A percentile compares a stretch with the other conserved stretches of the same genome.
Conservation (phyloP, 2,113 vertebrate genomes). For the Panthera tigris region DNA sequence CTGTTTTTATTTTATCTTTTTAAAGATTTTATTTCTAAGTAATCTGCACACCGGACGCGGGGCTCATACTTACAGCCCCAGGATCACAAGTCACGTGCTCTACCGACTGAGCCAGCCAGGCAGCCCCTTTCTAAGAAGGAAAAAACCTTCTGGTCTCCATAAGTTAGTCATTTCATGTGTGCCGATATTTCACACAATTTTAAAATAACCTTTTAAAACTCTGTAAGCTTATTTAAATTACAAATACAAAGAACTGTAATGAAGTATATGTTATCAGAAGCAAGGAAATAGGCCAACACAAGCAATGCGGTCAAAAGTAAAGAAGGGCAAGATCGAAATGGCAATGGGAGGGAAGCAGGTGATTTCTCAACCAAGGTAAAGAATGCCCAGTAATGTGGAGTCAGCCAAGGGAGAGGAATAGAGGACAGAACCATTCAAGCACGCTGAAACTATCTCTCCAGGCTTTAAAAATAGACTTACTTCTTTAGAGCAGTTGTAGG, state of each 20-base stretch:
- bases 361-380: not conserved
- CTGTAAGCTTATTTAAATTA: not conserved
- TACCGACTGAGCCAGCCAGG: not conserved
- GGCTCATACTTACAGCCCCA: not conserved
- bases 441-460: not conserved
- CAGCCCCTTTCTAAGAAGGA: not conserved
- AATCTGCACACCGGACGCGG: not conserved
- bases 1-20: not conserved
- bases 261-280: not conserved
- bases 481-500: not conserved
- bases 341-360: not conserved
- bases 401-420: not conserved
- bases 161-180: conserved; percentile 20
- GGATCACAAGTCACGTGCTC: not conserved
- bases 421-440: not conserved
- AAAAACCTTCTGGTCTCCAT: not conserved
- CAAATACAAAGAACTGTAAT: not conserved
- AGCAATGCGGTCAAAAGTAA: not conserved
- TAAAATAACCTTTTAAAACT: not conserved
- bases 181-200: conserved; percentile 11
- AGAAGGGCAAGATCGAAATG: not conserved
- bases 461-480: not conserved
- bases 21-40: not conserved
- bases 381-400: not conserved
- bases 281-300: not conserved